Base-by-base conservation (phyloP, 1,140 invertebrate genomes). In the Aphaenogaster floridana region DNA sequence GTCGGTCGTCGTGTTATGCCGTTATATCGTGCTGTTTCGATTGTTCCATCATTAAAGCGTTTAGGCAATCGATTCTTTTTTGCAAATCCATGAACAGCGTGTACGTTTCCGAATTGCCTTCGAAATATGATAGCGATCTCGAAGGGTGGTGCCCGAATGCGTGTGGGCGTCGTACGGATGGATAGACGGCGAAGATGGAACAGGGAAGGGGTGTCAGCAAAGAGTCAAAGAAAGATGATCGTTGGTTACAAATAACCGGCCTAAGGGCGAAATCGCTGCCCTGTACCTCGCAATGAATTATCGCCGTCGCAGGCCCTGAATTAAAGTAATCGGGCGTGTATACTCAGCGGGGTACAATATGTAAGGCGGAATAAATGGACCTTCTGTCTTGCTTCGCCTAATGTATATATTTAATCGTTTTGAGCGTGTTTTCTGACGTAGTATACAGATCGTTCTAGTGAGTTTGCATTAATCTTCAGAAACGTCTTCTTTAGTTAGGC, bases 211-310 rank as follows among this genome's bases (percentile, higher is more conserved):
- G 63, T 80, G 86, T 61, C 61, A 9, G 61, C 63, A 48, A 64
- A 34, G 66, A 74, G 48, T n/a, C 45, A 42, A 64, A 86, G 52
- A 66, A 84, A 61, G 54, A 64, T 57, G 86, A 45, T 69, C 66
- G 86, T 90, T 36, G 66, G 77, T 89, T 91, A 88, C 89, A 92
- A 93, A 92, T 92, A 93, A 91, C 92, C 76, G 68, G 79, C 84
- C 86, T 89, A 88, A 66, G 88, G 87, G 88, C 81, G 86, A 86
- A 91, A 90, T 92, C 83, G 72, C 78, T 90, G 69, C 68, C 63
- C 80, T 39, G 52, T 88, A 77, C 45, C 54, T 78, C 63, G 71
- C 86, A 74, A 88, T 93, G 88, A 93, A 93, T 89, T 93, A 93
- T 93, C 85, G 78, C 91, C 36, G 81, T 91, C 86, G 87, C 78